Evolutionary conservation across 1,140 invertebrate genomes (phyloP).

Genomic region (Conus betulinus): DNA sequence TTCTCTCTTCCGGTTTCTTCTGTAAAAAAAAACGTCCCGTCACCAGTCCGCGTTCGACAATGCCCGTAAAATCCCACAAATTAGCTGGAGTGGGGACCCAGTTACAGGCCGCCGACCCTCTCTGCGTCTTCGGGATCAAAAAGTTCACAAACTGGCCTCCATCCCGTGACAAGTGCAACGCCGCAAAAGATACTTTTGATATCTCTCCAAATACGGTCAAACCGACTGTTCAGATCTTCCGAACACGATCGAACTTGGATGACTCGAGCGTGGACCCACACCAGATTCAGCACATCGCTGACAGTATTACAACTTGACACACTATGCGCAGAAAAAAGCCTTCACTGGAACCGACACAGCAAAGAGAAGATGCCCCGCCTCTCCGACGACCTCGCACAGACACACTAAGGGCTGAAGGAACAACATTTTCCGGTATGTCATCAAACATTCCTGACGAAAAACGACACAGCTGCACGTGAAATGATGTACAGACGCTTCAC

Average conservation of each 20-base stretch:
- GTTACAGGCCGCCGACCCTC: too few species aligned
- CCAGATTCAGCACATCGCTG: not conserved
- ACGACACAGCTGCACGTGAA: not conserved
- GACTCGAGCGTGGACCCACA: too few species aligned
- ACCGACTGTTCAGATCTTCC: not conserved
- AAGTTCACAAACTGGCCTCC: not conserved
- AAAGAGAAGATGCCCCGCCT: not conserved
- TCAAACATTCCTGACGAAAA: not conserved
- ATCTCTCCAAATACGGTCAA: not conserved
- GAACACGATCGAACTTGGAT: too few species aligned
- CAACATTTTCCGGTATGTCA: not conserved
- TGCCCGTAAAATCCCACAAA: constrained; percentile 80
- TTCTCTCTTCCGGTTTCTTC: constrained; percentile 90
- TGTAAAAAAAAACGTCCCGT: constrained; percentile 88
- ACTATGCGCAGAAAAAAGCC: not conserved
- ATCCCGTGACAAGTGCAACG: not conserved
- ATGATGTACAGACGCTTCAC: not conserved
- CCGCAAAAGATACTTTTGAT: not conserved
- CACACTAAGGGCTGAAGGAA: not conserved
- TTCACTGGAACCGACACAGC: not conserved
- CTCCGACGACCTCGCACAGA: not conserved
- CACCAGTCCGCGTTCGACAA: constrained; percentile 89
- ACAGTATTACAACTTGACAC: not conserved
- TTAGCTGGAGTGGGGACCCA: constrained; percentile 53
- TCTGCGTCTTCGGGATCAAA: too few species aligned